These are phyloP conservation scores for Sminthurinus aureus DNA, from an alignment of 2,888 invertebrate genomes.

Conservation along the genomic window DNA sequence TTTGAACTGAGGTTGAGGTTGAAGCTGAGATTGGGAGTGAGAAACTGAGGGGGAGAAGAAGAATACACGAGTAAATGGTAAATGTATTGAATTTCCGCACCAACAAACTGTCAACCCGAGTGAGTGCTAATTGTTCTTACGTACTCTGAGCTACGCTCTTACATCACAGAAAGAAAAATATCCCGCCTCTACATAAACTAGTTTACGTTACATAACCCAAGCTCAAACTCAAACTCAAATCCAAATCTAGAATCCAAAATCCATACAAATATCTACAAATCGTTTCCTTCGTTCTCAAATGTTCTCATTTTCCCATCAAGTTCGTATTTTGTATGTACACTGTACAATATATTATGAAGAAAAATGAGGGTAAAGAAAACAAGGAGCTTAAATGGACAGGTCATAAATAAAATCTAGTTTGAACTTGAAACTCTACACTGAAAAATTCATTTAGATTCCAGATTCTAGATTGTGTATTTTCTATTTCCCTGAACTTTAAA, in stretches of 20 bases:
- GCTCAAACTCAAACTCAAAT: too few relatives aligned
- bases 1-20: background rate
- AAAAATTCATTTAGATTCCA: background rate
- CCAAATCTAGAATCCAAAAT: too few relatives aligned
- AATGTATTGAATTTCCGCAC: conserved; percentile 16
- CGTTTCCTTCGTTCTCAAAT: too few relatives aligned
- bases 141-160: background rate
- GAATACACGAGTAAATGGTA: background rate
- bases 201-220: too few relatives aligned
- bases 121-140: conserved; percentile 24
- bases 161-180: background rate
- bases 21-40: background rate
- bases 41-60: too few relatives aligned
- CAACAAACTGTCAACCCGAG: conserved; percentile 29
- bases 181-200: background rate
- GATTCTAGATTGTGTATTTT: too few relatives aligned
- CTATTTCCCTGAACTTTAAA: too few relatives aligned
- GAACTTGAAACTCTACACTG: background rate
- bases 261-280: too few relatives aligned
- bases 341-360: too few relatives aligned
- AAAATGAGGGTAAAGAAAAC: too few relatives aligned
- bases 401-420: conserved; percentile 32
- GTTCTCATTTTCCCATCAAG: too few relatives aligned
- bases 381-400: conserved; percentile 10
- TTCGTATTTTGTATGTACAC: too few relatives aligned